Percentiles rank a stretch among this genome's conserved stretches.
These are phyloP conservation scores for Aricia artaxerxes DNA, from an alignment of 2,888 invertebrate species.

Conservation along the genomic window DNA sequence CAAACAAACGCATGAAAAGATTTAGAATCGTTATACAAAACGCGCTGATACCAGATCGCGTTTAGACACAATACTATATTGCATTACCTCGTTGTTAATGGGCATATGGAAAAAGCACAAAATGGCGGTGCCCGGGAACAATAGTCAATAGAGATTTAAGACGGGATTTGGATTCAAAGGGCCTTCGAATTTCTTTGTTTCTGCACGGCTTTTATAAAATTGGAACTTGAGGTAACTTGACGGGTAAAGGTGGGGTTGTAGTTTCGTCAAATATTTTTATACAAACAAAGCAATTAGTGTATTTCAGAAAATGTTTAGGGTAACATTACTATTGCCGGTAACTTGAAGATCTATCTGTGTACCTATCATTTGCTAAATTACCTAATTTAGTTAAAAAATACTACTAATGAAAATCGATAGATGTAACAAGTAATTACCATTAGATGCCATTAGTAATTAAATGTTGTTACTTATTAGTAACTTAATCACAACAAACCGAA, in stretches of 20 bases:
- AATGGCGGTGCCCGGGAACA: conserved; percentile 60
- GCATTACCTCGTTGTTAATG: conserved; percentile 56
- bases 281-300: background rate
- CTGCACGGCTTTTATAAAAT: conserved; percentile 63
- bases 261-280: background rate
- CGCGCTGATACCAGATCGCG: conserved; percentile 61
- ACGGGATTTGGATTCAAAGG: conserved; percentile 74
- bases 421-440: too few species aligned
- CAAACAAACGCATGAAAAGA: conserved; percentile 36
- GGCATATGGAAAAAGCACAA: conserved; percentile 52
- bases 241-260: conserved; percentile 45
- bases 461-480: too few species aligned
- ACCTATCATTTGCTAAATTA: too few species aligned
- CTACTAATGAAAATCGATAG: background rate
- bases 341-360: background rate
- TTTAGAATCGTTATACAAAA: conserved; percentile 42
- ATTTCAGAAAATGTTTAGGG: background rate
- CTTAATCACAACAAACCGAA: too few species aligned
- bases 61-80: conserved; percentile 67
- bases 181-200: conserved; percentile 64
- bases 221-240: conserved; percentile 61
- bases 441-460: background rate
- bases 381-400: background rate
- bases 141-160: conserved; percentile 70
- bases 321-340: too few species aligned